Evolutionary conservation across 1,140 invertebrate genomes (phyloP).

Genomic region (Nixonia krombeini): DNA sequence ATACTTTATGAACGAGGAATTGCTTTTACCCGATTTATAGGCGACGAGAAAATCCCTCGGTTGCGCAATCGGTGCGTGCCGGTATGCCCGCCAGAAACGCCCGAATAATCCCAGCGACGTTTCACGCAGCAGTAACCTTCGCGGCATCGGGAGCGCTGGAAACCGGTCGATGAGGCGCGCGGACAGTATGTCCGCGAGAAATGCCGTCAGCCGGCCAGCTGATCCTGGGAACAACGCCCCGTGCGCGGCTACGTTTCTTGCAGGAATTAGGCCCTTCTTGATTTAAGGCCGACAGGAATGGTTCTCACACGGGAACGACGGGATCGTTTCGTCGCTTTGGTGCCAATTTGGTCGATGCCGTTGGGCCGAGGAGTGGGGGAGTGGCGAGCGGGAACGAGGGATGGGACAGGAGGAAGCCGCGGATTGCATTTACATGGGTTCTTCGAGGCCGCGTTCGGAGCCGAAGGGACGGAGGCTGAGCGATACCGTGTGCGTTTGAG

Average conservation of each 20-base stretch:
- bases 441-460: slow-evolving; percentile 27
- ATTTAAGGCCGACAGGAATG: slow-evolving; percentile 64
- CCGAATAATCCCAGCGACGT: no score
- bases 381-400: background rate
- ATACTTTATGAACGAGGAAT: no score
- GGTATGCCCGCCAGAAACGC: no score
- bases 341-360: slow-evolving; percentile 56
- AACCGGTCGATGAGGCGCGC: slow-evolving; percentile 66
- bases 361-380: slow-evolving; percentile 24
- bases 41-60: no score
- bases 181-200: slow-evolving; percentile 62
- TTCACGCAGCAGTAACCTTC: background rate
- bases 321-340: slow-evolving; percentile 26
- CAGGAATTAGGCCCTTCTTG: slow-evolving; percentile 68
- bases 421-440: slow-evolving; percentile 57
- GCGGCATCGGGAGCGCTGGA: slow-evolving; percentile 20
- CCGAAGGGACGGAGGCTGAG: slow-evolving; percentile 28
- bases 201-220: slow-evolving; percentile 69
- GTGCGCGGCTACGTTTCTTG: slow-evolving; percentile 59
- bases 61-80: no score
- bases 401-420: slow-evolving; percentile 33
- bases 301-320: slow-evolving; percentile 64
- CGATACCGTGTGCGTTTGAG: slow-evolving; percentile 59
- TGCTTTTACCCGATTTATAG: no score
- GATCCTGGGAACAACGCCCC: slow-evolving; percentile 71